Conservation (phyloP, 2,113 vertebrate genomes). For the mouse (Mus musculus) region GRCm39 chr14:93154501-93155000, state of each 20-base stretch:
- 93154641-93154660: not conserved
- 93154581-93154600: not conserved
- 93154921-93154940: not conserved
- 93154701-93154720: not conserved
- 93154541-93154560: not conserved
- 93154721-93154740: not conserved
- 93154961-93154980: conserved; percentile 12
- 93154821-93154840: not conserved
- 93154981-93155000: not conserved
- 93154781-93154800: not conserved
- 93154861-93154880: not conserved
- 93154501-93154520: not conserved
- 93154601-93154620: not conserved
- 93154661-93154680: not conserved
- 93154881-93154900: not conserved
- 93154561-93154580: not conserved
- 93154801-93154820: not conserved
- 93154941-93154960: not conserved
- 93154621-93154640: not conserved
- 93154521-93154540: not conserved
- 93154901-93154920: not conserved
- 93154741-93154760: not conserved
- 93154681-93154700: no score
- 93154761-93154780: not conserved
- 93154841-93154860: conserved; percentile 13